These are phyloP conservation scores for Nerophis ophidion DNA, from an alignment of 2,113 vertebrate genomes.

Conservation along the genomic window DNA sequence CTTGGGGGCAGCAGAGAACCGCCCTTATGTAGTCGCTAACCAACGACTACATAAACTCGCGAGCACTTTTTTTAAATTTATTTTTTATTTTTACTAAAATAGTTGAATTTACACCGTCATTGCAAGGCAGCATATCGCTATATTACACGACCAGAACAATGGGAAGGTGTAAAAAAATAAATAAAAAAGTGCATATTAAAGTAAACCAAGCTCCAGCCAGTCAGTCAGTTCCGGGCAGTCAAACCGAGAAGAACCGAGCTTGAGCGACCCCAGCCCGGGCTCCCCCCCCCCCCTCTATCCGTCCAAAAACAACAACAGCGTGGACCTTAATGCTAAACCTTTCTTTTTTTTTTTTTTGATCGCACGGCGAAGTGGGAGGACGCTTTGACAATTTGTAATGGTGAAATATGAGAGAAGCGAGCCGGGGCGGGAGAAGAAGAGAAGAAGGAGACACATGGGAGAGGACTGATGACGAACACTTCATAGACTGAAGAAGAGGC, in stretches of 20 bases:
- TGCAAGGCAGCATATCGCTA: too few relatives aligned
- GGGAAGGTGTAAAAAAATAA: too few relatives aligned
- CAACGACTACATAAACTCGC: not conserved
- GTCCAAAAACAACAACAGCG: too few relatives aligned
- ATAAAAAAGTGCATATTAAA: too few relatives aligned
- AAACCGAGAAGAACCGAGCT: not conserved
- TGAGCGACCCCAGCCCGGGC: not conserved
- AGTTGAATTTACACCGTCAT: too few relatives aligned
- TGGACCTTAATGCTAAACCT: too few relatives aligned
- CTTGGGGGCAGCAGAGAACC: slow-evolving; percentile 40
- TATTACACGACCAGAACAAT: too few relatives aligned
- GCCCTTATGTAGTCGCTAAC: not conserved
- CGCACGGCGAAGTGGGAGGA: slow-evolving; percentile 61
- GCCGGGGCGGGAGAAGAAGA: slow-evolving; percentile 61
- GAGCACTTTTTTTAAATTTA: not conserved
- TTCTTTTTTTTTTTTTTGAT: not conserved
- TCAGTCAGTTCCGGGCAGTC: not conserved
- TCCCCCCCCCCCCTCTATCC: not conserved
- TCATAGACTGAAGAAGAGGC: slow-evolving; percentile 27
- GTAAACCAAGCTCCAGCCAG: not conserved
- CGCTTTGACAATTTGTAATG: slow-evolving; percentile 61
- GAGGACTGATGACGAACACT: slow-evolving; percentile 44
- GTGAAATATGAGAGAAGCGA: slow-evolving; percentile 72
- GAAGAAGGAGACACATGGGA: slow-evolving; percentile 54
- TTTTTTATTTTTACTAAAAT: too few relatives aligned